Evolutionary conservation across 2,888 invertebrate species (phyloP).

Genomic region (Phania funesta): DNA sequence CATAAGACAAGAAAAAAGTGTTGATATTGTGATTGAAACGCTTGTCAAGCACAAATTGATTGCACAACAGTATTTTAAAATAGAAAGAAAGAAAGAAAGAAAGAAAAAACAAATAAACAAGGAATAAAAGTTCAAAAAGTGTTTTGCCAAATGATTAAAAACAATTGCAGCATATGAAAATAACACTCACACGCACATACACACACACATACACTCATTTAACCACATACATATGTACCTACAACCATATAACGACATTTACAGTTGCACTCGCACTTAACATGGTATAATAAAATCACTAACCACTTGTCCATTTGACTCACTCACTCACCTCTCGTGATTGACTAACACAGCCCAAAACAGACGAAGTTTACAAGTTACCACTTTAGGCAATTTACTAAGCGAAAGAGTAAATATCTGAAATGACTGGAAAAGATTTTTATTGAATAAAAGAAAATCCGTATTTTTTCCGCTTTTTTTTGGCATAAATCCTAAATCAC

Average conservation of each 20-base stretch:
- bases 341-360: conserved; percentile 44
- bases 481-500: not conserved
- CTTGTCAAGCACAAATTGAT: conserved; percentile 63
- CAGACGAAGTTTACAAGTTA: conserved; percentile 41
- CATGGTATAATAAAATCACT: conserved; percentile 40
- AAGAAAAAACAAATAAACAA: not conserved
- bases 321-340: conserved; percentile 41
- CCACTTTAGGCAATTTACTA: conserved; percentile 52
- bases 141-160: conserved; percentile 12
- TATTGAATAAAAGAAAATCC: not conserved
- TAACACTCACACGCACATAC: not conserved
- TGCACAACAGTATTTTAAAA: conserved; percentile 36
- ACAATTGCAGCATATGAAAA: conserved; percentile 35
- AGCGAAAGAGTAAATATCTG: conserved; percentile 22
- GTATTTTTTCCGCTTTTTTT: not conserved
- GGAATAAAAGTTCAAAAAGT: conserved; percentile 8
- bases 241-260: conserved; percentile 8
- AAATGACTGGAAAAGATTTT: conserved; percentile 45
- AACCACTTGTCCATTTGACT: conserved; percentile 31
- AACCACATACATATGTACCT: not conserved
- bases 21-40: conserved; percentile 49
- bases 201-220: not conserved
- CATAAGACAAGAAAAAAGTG: not conserved
- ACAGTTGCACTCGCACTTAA: conserved; percentile 41
- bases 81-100: not conserved